These are phyloP conservation scores for Lagorchestes hirsutus DNA, from an alignment of 2,797 vertebrate genomes.

Conservation along the genomic window DNA sequence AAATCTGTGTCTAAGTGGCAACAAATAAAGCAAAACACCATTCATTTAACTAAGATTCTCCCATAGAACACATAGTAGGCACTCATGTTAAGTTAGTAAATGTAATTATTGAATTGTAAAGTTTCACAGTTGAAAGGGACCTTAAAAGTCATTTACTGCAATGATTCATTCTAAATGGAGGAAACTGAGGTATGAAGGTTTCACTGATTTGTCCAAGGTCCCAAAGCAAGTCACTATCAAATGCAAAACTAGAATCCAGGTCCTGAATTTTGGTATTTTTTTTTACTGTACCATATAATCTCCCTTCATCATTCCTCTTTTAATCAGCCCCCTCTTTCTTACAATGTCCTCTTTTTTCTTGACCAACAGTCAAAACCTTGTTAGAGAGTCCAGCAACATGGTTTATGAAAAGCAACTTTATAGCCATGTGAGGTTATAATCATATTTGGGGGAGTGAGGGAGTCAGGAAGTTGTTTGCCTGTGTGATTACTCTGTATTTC, in stretches of 20 bases:
- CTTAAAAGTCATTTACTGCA: background rate
- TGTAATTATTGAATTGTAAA: background rate
- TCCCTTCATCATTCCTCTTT: background rate
- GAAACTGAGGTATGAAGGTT: background rate
- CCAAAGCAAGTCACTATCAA: background rate
- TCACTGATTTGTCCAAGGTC: background rate
- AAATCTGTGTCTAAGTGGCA: background rate
- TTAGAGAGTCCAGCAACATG: conserved; percentile 49
- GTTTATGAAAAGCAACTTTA: conserved; percentile 76
- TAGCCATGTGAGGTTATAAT: conserved; percentile 69
- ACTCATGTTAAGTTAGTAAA: background rate
- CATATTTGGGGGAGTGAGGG: conserved; percentile 59
- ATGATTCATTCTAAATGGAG: background rate
- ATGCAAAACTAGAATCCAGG: background rate
- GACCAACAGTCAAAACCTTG: conserved; percentile 67
- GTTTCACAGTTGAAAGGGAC: background rate
- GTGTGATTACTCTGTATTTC: conserved; percentile 68
- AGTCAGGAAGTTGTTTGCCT: conserved; percentile 52
- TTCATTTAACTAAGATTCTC: background rate
- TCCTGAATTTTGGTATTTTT: background rate
- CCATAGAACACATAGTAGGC: background rate
- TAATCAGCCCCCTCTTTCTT: conserved; percentile 36
- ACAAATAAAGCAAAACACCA: background rate
- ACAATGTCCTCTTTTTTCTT: conserved; percentile 69
- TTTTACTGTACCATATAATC: background rate